Percentiles rank a stretch among this genome's conserved stretches.
phyloP scores from a whole-genome alignment of 2,113 vertebrate species.

The Thinocorus orbignyianus region DNA sequence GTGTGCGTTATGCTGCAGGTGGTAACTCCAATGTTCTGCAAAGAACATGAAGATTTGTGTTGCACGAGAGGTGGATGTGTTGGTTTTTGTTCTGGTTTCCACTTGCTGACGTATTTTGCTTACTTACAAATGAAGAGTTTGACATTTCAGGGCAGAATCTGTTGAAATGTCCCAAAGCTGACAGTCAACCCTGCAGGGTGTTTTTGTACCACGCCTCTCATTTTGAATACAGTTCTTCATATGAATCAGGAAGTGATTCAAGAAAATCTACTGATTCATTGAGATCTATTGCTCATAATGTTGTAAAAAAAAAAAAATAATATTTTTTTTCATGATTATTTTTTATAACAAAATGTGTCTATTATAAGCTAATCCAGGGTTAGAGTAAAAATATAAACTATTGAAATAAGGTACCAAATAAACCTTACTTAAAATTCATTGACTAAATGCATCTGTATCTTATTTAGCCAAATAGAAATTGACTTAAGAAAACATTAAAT shows the following conservation, averaged over 20 bases:
- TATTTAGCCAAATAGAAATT: background rate
- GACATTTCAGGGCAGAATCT: background rate
- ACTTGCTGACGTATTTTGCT: background rate
- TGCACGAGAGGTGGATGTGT: background rate
- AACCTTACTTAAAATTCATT: background rate
- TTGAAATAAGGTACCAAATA: background rate
- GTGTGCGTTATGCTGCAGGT: accelerated
- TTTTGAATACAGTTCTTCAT: background rate
- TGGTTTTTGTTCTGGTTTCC: background rate
- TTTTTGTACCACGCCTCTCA: background rate
- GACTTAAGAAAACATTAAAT: background rate
- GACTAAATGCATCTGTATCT: background rate
- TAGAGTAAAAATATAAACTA: background rate
- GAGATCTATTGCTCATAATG: background rate
- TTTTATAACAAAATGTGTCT: background rate
- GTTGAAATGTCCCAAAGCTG: background rate
- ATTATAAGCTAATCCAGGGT: background rate
- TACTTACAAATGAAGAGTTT: background rate
- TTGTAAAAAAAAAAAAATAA: background rate
- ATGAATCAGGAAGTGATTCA: background rate
- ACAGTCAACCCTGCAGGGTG: background rate
- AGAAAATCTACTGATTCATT: background rate
- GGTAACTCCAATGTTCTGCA: background rate
- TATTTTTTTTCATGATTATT: background rate
- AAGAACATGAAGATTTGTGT: background rate